A percentile compares a stretch with the other conserved stretches of the same genome.
Conservation (phyloP, 2,797 vertebrate species). For the Catharus ustulatus region DNA sequence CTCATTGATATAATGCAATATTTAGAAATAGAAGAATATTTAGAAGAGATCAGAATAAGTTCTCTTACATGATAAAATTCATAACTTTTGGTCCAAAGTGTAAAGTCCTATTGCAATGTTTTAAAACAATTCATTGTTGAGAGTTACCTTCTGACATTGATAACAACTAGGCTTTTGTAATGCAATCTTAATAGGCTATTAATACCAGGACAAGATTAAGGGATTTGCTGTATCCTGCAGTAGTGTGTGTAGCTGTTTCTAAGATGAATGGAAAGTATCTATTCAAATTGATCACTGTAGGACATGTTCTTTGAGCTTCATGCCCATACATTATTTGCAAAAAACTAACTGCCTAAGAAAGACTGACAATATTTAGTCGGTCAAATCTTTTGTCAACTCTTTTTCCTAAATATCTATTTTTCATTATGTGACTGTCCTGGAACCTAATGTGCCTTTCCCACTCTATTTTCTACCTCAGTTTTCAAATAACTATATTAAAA, state of each 20-base stretch:
- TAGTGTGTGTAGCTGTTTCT: not conserved
- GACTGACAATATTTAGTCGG: not conserved
- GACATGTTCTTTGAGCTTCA: not conserved
- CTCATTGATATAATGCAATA: constrained; percentile 2
- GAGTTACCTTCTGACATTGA: constrained; percentile 22
- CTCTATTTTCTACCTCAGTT: not conserved
- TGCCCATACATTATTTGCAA: accelerated
- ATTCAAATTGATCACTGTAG: not conserved
- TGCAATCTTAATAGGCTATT: constrained; percentile 56
- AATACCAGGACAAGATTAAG: constrained; percentile 47
- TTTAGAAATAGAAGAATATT: constrained; percentile 26
- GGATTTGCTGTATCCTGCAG: constrained; percentile 29
- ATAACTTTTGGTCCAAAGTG: not conserved
- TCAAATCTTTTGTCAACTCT: not conserved
- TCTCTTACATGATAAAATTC: not conserved
- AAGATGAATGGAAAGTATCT: not conserved
- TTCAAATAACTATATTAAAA: not conserved
- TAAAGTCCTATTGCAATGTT: not conserved
- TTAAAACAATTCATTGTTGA: constrained; percentile 53
- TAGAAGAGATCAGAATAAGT: constrained; percentile 10
- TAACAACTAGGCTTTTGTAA: constrained; percentile 36
- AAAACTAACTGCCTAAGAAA: not conserved
- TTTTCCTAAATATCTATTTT: not conserved
- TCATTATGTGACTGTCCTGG: not conserved
- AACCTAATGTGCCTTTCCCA: not conserved